Evolutionary conservation across 2,888 invertebrate genomes (phyloP), one percentile per base, ranked within the genome.

Genomic region (Drosophila subquinaria): DNA sequence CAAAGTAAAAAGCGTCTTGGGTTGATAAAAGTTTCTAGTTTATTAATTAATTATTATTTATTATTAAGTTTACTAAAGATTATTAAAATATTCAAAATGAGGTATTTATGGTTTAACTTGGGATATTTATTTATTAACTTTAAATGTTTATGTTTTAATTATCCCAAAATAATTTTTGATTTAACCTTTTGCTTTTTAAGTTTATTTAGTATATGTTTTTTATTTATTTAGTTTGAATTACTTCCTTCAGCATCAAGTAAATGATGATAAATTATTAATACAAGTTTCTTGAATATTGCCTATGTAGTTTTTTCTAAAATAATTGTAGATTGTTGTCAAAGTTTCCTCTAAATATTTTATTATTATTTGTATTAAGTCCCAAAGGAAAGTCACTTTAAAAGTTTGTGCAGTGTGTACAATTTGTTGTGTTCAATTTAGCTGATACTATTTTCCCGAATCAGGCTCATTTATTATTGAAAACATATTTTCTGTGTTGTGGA

Each of bases 401-500:
- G 9, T 3, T 23, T 6, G 6, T 42, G 17, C 10, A 15, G 17
- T 42, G 17, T 42, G 17, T 17, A 38, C 38, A 38, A n/a, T 42
- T 45, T 23, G 23, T 45, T 23, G 45, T 45, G 23, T 13, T 20
- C 45, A 20, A 17, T 43, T 43, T 43, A 23, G 43, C 13, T 43
- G 23, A 9, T 47, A 5, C 27, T 6, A 47, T 27, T 47, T 47
- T 47, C 5, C 13, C 6, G n/a, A 8, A n/a, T 3, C 47, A n/a
- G n/a, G 27, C 15, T 47, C 9, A 47, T 50, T 50, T 11, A 50
- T 50, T 50, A 50, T 43, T 33, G 27, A 45, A 23, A 11, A 6
- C 13, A 45, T 23, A 45, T 47, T 50, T 50, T 33, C 15, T 11
- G 27, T 13, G 11, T 3, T 17, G 27, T 15, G 33, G 33, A 50